Base-by-base conservation (phyloP, 2,113 vertebrate genomes). In the Lichenostomus cassidix region DNA sequence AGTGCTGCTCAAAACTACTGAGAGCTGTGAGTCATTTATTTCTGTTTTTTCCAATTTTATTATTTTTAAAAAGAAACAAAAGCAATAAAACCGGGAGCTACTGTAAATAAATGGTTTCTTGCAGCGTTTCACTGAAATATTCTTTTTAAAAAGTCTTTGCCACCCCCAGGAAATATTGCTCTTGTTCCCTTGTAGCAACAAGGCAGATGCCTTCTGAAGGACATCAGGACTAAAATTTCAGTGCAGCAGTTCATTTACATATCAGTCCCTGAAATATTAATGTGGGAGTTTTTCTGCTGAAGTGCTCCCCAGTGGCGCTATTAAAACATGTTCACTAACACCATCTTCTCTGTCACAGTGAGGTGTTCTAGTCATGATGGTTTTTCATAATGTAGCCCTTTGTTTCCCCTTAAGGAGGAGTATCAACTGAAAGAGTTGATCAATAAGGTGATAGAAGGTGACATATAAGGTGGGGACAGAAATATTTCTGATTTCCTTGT, bases 181-280 rank as follows among this genome's bases (percentile, higher is more conserved):
- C n/a, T 47, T 15, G 2, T 37, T 90, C 18, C 27, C 35, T 16
- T 83, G 39, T 11, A 53, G 27, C 33, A 68, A 23, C 3, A 29
- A 90, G 84, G 12, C 21, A 50, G 63, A 46, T 50, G 16, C 33
- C 15, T 77, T 42, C 35, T 49, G 59, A 88, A 90, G 50, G 67
- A 71, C 24, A 49, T 76, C n/a, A 68, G 49, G 58, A 46, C 65
- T 89, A 86, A 91, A 58, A 86, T 87, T 78, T 65, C 53, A 67
- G 25, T 60, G 23, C 49, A 87, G 49, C 11, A 55, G 4, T 59
- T 77, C 37, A 88, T 95, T 80, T 94, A 55, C 50, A 59, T 79
- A 71, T 83, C 68, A 90, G 23, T 77, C 82, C 29, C 42, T 90
- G 70, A 83, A 94, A 76, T 77, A 85, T 89, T 95, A 90, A 77